phyloP scores from a whole-genome alignment of 2,888 invertebrate genomes.

The Callyntrura guangdongensis region DNA sequence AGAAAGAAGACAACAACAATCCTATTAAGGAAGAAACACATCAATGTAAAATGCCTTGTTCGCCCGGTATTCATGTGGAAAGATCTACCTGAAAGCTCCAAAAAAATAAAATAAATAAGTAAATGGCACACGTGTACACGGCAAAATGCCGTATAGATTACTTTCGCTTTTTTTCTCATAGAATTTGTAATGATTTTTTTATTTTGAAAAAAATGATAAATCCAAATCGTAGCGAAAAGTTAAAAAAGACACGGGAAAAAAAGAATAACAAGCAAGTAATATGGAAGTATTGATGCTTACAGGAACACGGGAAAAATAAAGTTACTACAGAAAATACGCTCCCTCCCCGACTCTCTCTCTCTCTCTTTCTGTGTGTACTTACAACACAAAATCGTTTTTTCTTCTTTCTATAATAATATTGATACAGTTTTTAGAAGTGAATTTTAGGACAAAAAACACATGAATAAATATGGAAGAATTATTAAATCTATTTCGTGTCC shows the following conservation, averaged over 20 bases:
- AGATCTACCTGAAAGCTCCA: constrained; percentile 57
- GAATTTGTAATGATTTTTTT: constrained; percentile 66
- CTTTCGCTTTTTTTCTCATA: constrained; percentile 18
- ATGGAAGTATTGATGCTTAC: background rate
- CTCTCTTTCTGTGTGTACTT: background rate
- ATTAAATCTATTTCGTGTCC: constrained; percentile 78
- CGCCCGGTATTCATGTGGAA: background rate
- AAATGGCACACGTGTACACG: constrained; percentile 47
- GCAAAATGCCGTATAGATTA: constrained; percentile 45
- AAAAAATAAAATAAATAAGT: constrained; percentile 29
- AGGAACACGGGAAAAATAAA: constrained; percentile 24
- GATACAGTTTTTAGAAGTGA: constrained; percentile 48
- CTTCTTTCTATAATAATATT: constrained; percentile 19
- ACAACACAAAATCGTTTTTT: background rate
- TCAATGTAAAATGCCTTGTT: constrained; percentile 18
- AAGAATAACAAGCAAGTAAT: background rate
- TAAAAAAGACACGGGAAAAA: constrained; percentile 7
- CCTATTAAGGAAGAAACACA: constrained; percentile 62
- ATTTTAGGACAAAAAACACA: constrained; percentile 74
- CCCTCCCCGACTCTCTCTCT: background rate
- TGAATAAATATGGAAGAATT: constrained; percentile 78
- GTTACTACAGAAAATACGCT: background rate
- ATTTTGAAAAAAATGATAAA: constrained; percentile 31
- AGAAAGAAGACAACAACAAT: constrained; percentile 73
- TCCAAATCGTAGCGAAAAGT: constrained; percentile 47